phyloP scores from a whole-genome alignment of 2,888 invertebrate genomes.

The Anthophora plumipes region DNA sequence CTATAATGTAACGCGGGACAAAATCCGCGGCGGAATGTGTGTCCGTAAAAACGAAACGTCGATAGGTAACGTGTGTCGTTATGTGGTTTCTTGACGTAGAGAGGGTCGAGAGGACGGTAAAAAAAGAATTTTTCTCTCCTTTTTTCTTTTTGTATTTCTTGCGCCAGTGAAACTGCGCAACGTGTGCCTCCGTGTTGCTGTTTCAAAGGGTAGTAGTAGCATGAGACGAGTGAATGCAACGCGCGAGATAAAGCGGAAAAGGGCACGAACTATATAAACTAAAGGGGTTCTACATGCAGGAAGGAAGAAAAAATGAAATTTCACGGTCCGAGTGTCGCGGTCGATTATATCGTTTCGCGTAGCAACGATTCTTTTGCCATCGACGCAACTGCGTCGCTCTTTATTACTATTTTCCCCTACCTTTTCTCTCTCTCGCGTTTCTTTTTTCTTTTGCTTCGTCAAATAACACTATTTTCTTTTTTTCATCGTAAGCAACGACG shows the following conservation, averaged over 20 bases:
- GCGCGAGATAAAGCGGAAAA: constrained; percentile 33
- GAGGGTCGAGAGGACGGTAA: constrained; percentile 3
- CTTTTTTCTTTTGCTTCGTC: background rate
- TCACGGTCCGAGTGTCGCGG: background rate
- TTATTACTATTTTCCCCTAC: background rate
- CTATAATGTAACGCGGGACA: constrained; percentile 6
- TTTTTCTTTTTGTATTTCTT: background rate
- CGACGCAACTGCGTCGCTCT: background rate
- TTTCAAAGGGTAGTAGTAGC: background rate
- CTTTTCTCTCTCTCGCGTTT: too few relatives aligned
- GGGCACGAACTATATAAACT: background rate
- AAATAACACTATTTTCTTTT: background rate
- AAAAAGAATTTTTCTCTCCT: too few relatives aligned
- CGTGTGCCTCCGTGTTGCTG: constrained; percentile 3
- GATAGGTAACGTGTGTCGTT: constrained; percentile 21
- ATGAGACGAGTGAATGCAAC: constrained; percentile 25
- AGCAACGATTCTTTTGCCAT: background rate
- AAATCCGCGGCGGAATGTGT: constrained; percentile 1
- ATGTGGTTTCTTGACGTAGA: constrained; percentile 12
- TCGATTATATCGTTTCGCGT: constrained; percentile 2
- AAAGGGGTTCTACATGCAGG: constrained; percentile 8
- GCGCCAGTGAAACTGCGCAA: background rate
- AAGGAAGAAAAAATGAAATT: constrained; percentile 16
- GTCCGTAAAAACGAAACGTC: constrained; percentile 21
- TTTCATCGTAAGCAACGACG: background rate